These are phyloP conservation scores for Thaumetopoea pityocampa DNA, from an alignment of 1,140 invertebrate species.

Conservation along the genomic window DNA sequence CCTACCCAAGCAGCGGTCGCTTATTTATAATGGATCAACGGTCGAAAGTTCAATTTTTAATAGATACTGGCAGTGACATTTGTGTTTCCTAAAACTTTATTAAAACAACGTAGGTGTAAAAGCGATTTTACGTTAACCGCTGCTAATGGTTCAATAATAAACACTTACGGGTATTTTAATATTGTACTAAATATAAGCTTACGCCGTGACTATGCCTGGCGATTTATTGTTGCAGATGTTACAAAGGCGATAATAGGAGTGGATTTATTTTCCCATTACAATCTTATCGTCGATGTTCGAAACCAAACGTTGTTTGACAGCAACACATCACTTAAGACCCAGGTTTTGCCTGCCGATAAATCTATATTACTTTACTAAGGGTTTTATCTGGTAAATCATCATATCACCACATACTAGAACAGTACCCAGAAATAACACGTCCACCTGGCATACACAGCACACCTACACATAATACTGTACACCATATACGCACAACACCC, in stretches of 20 bases:
- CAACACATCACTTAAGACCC: background rate
- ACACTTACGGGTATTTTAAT: background rate
- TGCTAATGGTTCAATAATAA: background rate
- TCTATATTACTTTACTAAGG: background rate
- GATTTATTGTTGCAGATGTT: background rate
- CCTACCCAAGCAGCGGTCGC: background rate
- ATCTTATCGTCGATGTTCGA: background rate
- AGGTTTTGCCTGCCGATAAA: background rate
- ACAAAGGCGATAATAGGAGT: background rate
- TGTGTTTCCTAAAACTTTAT: background rate
- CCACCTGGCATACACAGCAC: background rate
- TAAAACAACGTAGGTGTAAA: background rate
- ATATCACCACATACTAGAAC: background rate
- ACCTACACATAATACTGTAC: background rate
- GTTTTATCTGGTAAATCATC: background rate
- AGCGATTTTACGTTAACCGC: too few relatives aligned
- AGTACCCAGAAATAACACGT: background rate
- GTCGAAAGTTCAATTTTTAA: background rate
- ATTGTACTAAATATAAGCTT: background rate
- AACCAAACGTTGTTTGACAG: background rate
- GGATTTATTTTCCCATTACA: background rate
- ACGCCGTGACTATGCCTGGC: background rate
- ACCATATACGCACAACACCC: conserved; percentile 4
- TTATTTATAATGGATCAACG: background rate
- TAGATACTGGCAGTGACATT: background rate